Percentiles rank a stretch among this genome's conserved stretches.
phyloP scores from a whole-genome alignment of 2,113 vertebrate genomes.

The Limanda limanda region DNA sequence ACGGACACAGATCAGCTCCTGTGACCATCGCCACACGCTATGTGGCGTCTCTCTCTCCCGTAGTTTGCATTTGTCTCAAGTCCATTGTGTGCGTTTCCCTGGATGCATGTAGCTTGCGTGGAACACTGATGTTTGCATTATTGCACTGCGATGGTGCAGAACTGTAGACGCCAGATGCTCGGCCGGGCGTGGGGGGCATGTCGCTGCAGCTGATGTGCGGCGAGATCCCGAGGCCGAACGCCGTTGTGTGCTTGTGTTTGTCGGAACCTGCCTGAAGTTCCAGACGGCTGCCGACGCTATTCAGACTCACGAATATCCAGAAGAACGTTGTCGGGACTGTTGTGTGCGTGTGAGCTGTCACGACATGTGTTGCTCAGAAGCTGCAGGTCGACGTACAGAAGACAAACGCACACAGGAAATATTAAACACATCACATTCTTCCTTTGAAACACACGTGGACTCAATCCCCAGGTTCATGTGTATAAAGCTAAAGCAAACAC shows the following conservation, averaged over 20 bases:
- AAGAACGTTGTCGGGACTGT: too few relatives aligned
- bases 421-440: background rate
- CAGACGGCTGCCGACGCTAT: background rate
- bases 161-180: background rate
- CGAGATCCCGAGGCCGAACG: background rate
- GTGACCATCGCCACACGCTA: too few relatives aligned
- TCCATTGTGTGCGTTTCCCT: too few relatives aligned
- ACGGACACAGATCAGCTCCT: too few relatives aligned
- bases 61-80: too few relatives aligned
- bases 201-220: background rate
- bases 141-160: conserved; percentile 37
- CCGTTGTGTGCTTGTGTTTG: conserved; percentile 1
- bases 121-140: background rate
- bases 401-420: conserved; percentile 39
- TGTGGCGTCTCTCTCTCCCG: too few relatives aligned
- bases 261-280: background rate
- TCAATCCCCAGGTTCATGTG: conserved; percentile 18
- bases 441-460: too few relatives aligned
- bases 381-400: too few relatives aligned
- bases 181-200: background rate
- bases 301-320: too few relatives aligned
- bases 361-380: too few relatives aligned
- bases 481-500: conserved; percentile 40
- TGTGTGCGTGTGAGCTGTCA: background rate
- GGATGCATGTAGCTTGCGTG: too few relatives aligned